phyloP scores from a whole-genome alignment of 2,113 vertebrate species.

The Hemibagrus wyckioides region DNA sequence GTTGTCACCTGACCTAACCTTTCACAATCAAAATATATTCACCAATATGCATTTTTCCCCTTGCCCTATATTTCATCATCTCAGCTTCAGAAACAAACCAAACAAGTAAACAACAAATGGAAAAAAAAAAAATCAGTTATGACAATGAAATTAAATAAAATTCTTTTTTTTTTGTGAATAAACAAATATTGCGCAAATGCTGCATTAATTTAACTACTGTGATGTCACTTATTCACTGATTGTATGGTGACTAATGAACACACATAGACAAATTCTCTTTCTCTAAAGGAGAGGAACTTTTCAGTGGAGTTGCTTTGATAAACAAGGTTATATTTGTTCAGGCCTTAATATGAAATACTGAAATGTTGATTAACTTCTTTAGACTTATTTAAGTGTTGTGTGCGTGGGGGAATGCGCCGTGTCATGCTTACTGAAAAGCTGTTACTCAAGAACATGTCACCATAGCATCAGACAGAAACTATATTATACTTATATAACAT shows the following conservation, averaged over 20 bases:
- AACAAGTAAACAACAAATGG: background rate
- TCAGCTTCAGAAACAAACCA: background rate
- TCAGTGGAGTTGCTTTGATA: background rate
- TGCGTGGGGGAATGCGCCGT: background rate
- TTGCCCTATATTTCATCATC: slow-evolving; percentile 19
- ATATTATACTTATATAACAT: background rate
- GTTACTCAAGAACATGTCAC: background rate
- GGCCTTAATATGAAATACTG: background rate
- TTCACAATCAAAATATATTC: slow-evolving; percentile 47
- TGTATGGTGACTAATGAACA: background rate
- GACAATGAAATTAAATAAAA: background rate
- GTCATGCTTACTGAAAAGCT: slow-evolving; percentile 10
- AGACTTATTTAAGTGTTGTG: background rate
- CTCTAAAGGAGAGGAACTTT: background rate
- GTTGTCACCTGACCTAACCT: slow-evolving; percentile 31
- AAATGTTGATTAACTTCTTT: background rate
- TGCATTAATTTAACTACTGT: background rate
- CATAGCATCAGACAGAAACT: background rate
- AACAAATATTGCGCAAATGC: background rate
- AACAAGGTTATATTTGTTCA: background rate
- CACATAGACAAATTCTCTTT: background rate
- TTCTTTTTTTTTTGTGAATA: background rate
- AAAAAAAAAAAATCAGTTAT: background rate
- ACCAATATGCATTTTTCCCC: slow-evolving; percentile 47
- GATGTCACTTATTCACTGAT: background rate